Conservation (phyloP, 2,113 vertebrate genomes). For the Oriolus oriolus region DNA sequence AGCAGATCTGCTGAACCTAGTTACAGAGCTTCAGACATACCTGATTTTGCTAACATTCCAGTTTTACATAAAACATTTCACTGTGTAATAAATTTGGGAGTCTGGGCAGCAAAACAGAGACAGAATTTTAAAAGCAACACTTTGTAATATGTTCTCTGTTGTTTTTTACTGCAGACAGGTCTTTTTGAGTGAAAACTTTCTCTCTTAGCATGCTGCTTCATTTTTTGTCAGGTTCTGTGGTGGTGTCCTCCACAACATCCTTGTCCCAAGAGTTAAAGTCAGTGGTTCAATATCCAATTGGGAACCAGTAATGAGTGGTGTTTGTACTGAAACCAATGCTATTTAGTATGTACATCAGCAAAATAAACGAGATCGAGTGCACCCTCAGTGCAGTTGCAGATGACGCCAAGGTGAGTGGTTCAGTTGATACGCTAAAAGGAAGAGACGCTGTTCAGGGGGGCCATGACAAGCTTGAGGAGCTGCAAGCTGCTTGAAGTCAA, state of each 20-base stretch:
- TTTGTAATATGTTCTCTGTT: neutral
- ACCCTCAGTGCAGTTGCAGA: neutral
- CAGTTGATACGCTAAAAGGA: neutral
- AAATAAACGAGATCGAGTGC: neutral
- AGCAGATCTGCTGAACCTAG: neutral
- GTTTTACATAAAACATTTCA: neutral
- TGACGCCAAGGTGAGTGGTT: neutral
- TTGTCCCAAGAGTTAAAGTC: neutral
- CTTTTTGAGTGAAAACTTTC: neutral
- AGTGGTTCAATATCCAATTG: neutral
- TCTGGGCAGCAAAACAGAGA: neutral
- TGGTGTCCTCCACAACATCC: neutral
- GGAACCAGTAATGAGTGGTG: neutral
- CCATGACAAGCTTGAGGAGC: neutral
- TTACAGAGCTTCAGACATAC: neutral
- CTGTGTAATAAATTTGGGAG: neutral
- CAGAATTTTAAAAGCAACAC: neutral
- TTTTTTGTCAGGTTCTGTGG: neutral
- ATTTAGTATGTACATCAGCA: neutral
- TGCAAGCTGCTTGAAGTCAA: neutral
- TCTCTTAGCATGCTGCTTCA: neutral
- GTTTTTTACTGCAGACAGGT: neutral
- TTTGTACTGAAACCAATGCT: neutral
- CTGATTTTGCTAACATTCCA: neutral
- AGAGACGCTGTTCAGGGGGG: neutral